phyloP scores from a whole-genome alignment of 1,140 invertebrate species.

The Drosophila melanica region DNA sequence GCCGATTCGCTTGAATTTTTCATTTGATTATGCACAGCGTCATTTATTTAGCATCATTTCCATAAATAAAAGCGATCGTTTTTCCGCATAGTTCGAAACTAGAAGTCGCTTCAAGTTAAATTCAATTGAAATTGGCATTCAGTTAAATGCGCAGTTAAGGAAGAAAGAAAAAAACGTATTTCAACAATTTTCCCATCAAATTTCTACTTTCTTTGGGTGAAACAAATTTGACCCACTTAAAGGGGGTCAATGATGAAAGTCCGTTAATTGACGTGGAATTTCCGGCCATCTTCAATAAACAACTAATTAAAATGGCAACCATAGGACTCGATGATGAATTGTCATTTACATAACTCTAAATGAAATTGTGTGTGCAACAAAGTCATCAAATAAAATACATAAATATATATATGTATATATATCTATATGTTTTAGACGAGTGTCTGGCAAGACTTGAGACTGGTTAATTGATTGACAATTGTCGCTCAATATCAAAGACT shows the following conservation, averaged over 20 bases:
- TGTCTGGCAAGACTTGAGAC: background rate
- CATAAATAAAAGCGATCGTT: slow-evolving; percentile 34
- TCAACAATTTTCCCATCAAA: slow-evolving; percentile 20
- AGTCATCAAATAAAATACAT: slow-evolving; percentile 10
- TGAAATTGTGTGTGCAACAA: slow-evolving; percentile 31
- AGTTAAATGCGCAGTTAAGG: slow-evolving; percentile 28
- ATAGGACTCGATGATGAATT: slow-evolving; percentile 20
- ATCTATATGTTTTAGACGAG: background rate
- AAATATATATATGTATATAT: background rate
- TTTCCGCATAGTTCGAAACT: slow-evolving; percentile 36
- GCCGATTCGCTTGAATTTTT: slow-evolving; percentile 3
- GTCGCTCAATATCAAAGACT: slow-evolving; percentile 59
- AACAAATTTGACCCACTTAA: slow-evolving; percentile 8
- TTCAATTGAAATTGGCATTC: slow-evolving; percentile 35
- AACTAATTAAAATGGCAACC: slow-evolving; percentile 11
- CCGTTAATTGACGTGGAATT: slow-evolving; percentile 40
- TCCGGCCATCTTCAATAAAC: slow-evolving; percentile 38
- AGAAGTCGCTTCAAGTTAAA: background rate
- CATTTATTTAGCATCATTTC: slow-evolving; percentile 34
- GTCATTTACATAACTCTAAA: slow-evolving; percentile 41
- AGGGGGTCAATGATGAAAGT: slow-evolving; percentile 18
- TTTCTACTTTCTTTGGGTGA: slow-evolving; percentile 18
- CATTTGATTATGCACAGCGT: slow-evolving; percentile 29
- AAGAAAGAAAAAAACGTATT: slow-evolving; percentile 15
- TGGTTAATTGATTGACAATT: slow-evolving; percentile 60